Conservation (phyloP, 2,888 invertebrate species). For the Hoplodrina blanda region DNA sequence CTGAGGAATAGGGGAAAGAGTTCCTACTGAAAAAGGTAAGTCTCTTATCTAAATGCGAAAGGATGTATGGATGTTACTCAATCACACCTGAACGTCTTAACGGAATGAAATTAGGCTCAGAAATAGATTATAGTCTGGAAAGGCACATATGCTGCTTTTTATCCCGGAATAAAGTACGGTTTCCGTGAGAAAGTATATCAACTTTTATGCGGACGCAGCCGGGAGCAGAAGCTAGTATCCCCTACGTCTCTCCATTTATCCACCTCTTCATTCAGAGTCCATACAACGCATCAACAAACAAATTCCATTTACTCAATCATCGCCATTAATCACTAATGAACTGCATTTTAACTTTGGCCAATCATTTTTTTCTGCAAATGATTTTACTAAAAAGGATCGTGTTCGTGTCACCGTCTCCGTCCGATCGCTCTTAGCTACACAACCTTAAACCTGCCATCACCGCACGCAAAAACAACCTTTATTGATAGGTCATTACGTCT, state of each 20-base stretch:
- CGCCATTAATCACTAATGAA: conserved; percentile 67
- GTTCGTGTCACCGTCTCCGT: conserved; percentile 83
- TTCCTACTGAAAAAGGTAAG: background rate
- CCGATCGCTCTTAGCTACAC: conserved; percentile 74
- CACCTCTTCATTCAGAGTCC: background rate
- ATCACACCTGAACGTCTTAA: no score
- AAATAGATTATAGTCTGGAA: no score
- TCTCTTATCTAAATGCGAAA: background rate
- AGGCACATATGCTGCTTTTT: no score
- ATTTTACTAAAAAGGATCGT: conserved; percentile 86
- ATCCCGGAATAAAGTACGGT: no score
- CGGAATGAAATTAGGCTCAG: no score
- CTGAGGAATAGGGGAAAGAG: background rate
- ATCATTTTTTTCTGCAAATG: conserved; percentile 80
- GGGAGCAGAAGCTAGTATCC: background rate
- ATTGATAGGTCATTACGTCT: conserved; percentile 62
- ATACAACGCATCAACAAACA: conserved; percentile 6
- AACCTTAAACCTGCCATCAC: conserved; percentile 60
- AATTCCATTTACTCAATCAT: conserved; percentile 33
- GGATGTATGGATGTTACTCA: no score
- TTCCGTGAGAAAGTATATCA: no score
- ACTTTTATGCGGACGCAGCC: no score
- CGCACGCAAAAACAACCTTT: conserved; percentile 67
- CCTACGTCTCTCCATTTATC: background rate
- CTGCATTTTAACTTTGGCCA: conserved; percentile 67